Evolutionary conservation across 2,113 vertebrate species (phyloP), one percentile per base, ranked within the genome.

Genomic region (Mugil cephalus): DNA sequence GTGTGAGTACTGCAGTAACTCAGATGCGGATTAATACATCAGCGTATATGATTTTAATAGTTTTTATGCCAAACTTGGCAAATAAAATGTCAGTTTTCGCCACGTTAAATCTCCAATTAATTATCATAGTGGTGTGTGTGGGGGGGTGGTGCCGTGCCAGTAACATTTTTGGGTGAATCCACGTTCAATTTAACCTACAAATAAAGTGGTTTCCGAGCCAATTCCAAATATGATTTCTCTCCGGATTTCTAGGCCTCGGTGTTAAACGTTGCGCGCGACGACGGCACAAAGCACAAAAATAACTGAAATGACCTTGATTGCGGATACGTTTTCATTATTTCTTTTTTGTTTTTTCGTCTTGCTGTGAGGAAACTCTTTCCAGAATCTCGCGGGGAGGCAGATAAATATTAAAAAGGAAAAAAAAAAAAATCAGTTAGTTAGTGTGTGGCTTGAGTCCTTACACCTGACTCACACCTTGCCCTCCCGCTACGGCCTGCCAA

Each of bases 381-480:
- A 50, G 63, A 64, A 30, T 35, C 50, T 78, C 42, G 13, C 18
- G 18, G 19, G 38, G 46, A 34, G 10, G 48, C 38, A 53, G 48
- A 65, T 62, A 19, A 77, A 86, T 80, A 5, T 30, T 30, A 30
- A 30, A 30, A n/a, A n/a, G 53, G 86, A 74, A 55, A 74, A 59
- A 79, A 66, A 69, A 40, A 21, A 46, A 46, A 69, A 40, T 58
- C 34, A 75, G 65, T 46, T 4, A 2, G 15, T 6, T 60, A 56
- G 51, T 67, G 71, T 75, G 52, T 69, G 67, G 46, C 74, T 66
- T 14, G 6, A 17, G 56, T 82, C 68, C 65, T 85, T 77, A 60
- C 84, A 89, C 88, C 80, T 88, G 69, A 79, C 63, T 83, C 55
- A 75, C 77, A 85, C 79, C 82, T 88, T 77, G 50, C 58, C 42